phyloP scores from a whole-genome alignment of 2,797 vertebrate species.

The Pagetopsis macropterus region DNA sequence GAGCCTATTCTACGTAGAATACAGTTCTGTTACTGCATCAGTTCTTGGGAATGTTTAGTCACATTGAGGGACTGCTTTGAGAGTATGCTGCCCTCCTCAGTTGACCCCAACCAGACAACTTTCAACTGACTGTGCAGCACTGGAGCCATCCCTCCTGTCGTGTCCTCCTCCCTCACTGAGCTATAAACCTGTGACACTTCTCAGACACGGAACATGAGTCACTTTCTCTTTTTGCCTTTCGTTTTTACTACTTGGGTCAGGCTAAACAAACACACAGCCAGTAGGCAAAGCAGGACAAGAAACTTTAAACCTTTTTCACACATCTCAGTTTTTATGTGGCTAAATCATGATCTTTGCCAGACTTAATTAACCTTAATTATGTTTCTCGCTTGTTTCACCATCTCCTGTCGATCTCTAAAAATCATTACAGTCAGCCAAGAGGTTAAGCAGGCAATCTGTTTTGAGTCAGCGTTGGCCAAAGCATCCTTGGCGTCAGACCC shows the following conservation, averaged over 20 bases:
- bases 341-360: background rate
- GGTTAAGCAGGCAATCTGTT: constrained; percentile 65
- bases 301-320: background rate
- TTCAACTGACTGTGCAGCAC: constrained; percentile 50
- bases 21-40: background rate
- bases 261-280: constrained; percentile 16
- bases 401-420: constrained; percentile 29
- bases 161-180: constrained; percentile 13
- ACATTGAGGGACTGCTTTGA: constrained; percentile 16
- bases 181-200: constrained; percentile 60
- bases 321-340: background rate
- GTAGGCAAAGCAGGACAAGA: background rate
- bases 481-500: constrained; percentile 13
- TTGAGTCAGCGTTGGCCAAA: constrained; percentile 21
- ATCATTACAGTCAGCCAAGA: constrained; percentile 56
- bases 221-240: constrained; percentile 39
- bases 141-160: constrained; percentile 47
- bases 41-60: background rate
- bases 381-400: constrained; percentile 5
- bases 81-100: constrained; percentile 6
- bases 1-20: background rate
- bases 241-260: constrained; percentile 2
- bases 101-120: constrained; percentile 43
- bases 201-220: constrained; percentile 58
- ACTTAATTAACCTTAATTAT: constrained; percentile 7